These are phyloP conservation scores for Drymonia ruficornis DNA, from an alignment of 2,888 invertebrate species.

Conservation along the genomic window DNA sequence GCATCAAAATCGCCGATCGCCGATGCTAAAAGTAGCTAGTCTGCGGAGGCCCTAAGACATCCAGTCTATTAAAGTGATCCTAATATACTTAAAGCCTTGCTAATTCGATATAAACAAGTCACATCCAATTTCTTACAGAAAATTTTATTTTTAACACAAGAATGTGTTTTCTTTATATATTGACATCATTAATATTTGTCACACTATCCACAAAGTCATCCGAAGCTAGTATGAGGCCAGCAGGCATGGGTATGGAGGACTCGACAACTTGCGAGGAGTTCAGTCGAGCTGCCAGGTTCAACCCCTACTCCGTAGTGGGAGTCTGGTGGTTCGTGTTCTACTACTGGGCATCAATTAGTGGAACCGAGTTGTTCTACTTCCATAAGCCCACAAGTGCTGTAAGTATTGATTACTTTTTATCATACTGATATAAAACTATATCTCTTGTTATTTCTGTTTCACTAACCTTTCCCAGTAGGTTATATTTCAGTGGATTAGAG, in stretches of 20 bases:
- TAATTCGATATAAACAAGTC: no score
- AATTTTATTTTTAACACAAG: neutral
- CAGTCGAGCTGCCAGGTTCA: slow-evolving; percentile 57
- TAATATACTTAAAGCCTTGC: no score
- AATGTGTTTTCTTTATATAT: neutral
- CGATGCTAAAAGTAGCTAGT: no score
- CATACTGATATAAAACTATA: no score
- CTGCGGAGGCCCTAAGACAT: no score
- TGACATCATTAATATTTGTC: neutral
- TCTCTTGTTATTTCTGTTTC: no score
- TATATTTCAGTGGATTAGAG: no score
- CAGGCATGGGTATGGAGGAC: slow-evolving; percentile 21
- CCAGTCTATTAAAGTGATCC: no score
- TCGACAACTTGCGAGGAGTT: slow-evolving; percentile 56
- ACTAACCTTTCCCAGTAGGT: no score
- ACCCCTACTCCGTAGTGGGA: slow-evolving; percentile 56
- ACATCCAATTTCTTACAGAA: no score
- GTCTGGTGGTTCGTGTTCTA: slow-evolving; percentile 60
- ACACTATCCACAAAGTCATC: neutral
- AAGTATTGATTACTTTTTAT: slow-evolving; percentile 21
- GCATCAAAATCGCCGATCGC: no score
- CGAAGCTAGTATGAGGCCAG: neutral
- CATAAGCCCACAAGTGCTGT: slow-evolving; percentile 47
- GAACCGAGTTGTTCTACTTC: slow-evolving; percentile 34
- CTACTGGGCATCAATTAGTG: slow-evolving; percentile 49